A percentile compares a stretch with the other conserved stretches of the same genome.
Evolutionary conservation across 2,888 invertebrate genomes (phyloP).

Genomic region (Nephrotoma appendiculata): DNA sequence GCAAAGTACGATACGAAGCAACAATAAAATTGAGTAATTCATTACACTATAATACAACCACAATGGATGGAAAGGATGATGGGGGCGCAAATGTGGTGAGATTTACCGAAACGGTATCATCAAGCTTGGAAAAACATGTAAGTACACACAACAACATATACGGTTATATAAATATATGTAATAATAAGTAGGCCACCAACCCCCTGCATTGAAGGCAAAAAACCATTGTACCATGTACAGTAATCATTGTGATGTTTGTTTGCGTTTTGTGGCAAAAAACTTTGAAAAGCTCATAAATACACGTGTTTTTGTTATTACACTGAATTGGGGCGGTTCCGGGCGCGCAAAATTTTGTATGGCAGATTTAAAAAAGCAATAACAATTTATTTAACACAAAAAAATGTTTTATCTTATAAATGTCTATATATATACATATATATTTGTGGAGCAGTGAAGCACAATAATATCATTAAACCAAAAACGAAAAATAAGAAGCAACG

Average conservation of each 20-base stretch:
- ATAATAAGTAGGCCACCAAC: neutral
- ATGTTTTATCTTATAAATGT: neutral
- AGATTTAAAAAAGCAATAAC: neutral
- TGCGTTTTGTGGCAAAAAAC: neutral
- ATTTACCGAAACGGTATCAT: conserved; percentile 23
- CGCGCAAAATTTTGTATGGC: neutral
- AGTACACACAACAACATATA: conserved; percentile 15
- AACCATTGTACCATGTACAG: neutral
- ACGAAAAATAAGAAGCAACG: neutral
- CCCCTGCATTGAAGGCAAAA: neutral
- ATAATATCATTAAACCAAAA: neutral
- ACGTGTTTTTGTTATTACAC: neutral
- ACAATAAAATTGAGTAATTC: conserved; percentile 21
- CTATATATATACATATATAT: no score
- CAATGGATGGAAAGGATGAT: neutral
- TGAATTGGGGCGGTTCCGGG: neutral
- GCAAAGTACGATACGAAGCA: conserved; percentile 30
- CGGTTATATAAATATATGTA: neutral
- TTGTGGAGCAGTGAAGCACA: neutral
- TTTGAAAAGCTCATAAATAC: neutral
- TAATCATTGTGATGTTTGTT: neutral
- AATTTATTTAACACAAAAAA: neutral
- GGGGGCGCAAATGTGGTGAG: conserved; percentile 14
- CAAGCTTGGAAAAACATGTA: conserved; percentile 28
- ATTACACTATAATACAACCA: neutral